Base-by-base conservation (phyloP, 2,113 vertebrate species). In the Chloropsis hardwickii region DNA sequence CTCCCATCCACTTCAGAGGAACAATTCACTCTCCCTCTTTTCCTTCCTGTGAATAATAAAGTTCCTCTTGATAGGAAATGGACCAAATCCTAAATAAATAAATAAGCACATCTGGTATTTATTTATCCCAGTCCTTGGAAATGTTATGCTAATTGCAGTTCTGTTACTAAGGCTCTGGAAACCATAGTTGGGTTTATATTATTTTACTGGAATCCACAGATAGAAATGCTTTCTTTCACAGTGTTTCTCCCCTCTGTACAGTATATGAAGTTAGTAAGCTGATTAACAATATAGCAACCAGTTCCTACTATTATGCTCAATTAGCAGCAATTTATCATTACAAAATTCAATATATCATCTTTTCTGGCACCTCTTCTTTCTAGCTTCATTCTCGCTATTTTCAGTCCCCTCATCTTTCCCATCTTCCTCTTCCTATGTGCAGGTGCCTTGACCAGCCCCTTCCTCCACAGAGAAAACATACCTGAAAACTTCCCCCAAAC, bases 21-120 rank as follows among this genome's bases (percentile, higher is more conserved):
- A 53, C 17, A 35, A 40, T 21, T 44, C 19, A 37, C 7, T 12
- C 48, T 72, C 23, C 14, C 12, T 14, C 24, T 86, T 71, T 90
- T 81, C 78, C 90, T 90, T 92, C 85, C 88, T 94, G 74, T 29
- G 37, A 82, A 69, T 76, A 79, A 87, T 61, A 45, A 89, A 89
- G 53, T 85, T 93, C 62, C 57, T 15, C 37, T 86, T 70, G 61
- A 44, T 27, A 88, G 81, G 84, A 92, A 96, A 70, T 25, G 20
- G 71, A 94, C 86, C 74, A 88, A 90, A 90, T 66, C 35, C 62
- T 86, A 96, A 91, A 89, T 77, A 91, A 95, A 89, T 71, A 95
- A 93, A 71, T 78, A 89, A 92, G 53, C 4, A 0, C 79, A 88
- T 85, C 87, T 91, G 67, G 79, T 91, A 93, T 95, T 94, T 92